Conservation (phyloP, 2,797 vertebrate genomes). For the Leptodactylus fallax region DNA sequence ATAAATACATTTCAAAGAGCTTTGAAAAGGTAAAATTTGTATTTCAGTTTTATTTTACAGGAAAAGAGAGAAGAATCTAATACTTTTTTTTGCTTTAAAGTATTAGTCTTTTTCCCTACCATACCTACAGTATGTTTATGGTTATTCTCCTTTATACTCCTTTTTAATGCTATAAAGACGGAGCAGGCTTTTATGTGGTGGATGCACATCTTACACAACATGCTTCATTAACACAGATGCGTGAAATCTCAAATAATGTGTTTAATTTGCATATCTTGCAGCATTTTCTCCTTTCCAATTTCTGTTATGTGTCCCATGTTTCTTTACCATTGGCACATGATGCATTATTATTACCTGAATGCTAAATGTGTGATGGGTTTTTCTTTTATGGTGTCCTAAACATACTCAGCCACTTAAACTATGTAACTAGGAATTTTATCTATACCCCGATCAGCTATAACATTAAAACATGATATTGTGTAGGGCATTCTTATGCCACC, state of each 20-base stretch:
- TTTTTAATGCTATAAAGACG: not conserved
- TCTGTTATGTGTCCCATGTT: not conserved
- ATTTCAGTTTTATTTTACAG: not conserved
- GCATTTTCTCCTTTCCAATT: not conserved
- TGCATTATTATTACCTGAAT: not conserved
- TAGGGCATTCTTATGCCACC: no score
- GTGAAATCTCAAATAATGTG: not conserved
- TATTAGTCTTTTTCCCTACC: not conserved
- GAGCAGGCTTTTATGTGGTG: not conserved
- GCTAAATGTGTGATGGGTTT: not conserved
- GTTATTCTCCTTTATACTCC: not conserved
- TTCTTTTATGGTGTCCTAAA: not conserved
- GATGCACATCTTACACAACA: not conserved
- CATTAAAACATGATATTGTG: no score
- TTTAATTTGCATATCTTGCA: constrained; percentile 3
- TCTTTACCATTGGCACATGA: not conserved
- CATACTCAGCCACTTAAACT: not conserved
- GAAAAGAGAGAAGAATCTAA: not conserved
- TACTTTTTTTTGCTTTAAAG: not conserved
- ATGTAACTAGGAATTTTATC: no score
- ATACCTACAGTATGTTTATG: not conserved
- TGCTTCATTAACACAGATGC: constrained; percentile 6
- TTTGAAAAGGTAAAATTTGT: not conserved
- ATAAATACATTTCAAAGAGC: not conserved
- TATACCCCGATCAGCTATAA: no score